These are phyloP conservation scores for Nannoperca australis DNA, from an alignment of 2,797 vertebrate species.

Conservation along the genomic window DNA sequence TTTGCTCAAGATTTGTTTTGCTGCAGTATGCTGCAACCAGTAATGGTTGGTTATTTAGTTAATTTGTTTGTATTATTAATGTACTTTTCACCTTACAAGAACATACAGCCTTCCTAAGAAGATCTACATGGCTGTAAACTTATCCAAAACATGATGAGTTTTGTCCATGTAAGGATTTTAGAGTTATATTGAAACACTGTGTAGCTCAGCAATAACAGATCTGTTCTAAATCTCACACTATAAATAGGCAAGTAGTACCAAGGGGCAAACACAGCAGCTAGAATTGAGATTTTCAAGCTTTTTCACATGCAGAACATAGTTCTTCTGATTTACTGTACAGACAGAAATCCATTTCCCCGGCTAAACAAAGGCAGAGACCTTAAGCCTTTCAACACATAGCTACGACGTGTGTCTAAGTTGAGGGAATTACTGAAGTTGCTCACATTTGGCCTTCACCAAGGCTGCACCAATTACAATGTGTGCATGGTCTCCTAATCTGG, in stretches of 20 bases:
- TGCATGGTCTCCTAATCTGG: constrained; percentile 7
- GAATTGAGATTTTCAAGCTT: background rate
- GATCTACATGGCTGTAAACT: background rate
- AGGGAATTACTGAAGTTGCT: background rate
- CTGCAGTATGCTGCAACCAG: constrained; percentile 28
- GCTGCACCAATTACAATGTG: background rate
- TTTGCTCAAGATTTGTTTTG: constrained; percentile 68
- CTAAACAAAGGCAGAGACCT: background rate
- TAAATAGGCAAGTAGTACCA: background rate
- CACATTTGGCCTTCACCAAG: background rate
- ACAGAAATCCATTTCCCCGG: background rate
- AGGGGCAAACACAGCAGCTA: background rate
- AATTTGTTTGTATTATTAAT: constrained; percentile 2
- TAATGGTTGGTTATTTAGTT: constrained; percentile 13
- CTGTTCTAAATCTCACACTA: background rate
- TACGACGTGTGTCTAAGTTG: background rate
- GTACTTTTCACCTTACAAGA: background rate
- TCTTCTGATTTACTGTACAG: background rate
- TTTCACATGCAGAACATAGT: background rate
- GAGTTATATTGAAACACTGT: background rate
- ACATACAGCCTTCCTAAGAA: background rate
- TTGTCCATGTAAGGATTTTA: background rate
- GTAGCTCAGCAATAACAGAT: background rate
- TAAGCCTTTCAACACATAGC: background rate
- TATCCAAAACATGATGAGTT: background rate